phyloP scores from a whole-genome alignment of 1,140 invertebrate species.

The Philaenus spumarius region DNA sequence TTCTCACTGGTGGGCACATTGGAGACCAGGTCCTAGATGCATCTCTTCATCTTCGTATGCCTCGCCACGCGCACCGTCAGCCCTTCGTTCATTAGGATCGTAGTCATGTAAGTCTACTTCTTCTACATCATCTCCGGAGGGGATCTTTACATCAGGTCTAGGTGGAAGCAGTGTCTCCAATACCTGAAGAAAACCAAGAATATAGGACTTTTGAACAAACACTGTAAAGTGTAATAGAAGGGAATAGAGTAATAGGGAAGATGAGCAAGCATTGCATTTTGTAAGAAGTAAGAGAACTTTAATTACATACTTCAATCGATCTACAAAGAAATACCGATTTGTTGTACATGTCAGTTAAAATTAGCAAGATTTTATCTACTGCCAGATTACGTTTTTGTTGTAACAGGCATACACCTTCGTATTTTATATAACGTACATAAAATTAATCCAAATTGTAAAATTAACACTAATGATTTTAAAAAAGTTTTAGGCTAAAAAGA shows the following conservation, averaged over 20 bases:
- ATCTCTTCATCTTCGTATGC: slow-evolving; percentile 65
- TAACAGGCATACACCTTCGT: too few species aligned
- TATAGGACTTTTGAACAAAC: too few species aligned
- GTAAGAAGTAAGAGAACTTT: background rate
- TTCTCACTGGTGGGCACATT: slow-evolving; percentile 65
- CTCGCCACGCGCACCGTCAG: slow-evolving; percentile 45
- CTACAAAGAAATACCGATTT: too few species aligned
- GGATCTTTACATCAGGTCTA: slow-evolving; percentile 55
- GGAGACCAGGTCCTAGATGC: slow-evolving; percentile 49
- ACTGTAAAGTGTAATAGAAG: too few species aligned
- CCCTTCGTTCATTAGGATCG: slow-evolving; percentile 46
- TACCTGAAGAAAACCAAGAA: slow-evolving; percentile 39
- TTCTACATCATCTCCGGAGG: slow-evolving; percentile 67
- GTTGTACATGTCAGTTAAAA: too few species aligned
- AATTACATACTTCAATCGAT: too few species aligned
- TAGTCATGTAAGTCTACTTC: slow-evolving; percentile 76
- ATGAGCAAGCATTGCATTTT: background rate
- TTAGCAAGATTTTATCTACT: too few species aligned
- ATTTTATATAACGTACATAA: too few species aligned
- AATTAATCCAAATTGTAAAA: too few species aligned
- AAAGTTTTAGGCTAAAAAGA: too few species aligned
- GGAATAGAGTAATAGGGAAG: background rate
- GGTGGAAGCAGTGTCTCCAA: slow-evolving; percentile 65
- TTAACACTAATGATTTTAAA: too few species aligned
- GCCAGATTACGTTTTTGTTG: too few species aligned